phyloP scores from a whole-genome alignment of 2,888 invertebrate genomes.

The Maniola hyperantus region DNA sequence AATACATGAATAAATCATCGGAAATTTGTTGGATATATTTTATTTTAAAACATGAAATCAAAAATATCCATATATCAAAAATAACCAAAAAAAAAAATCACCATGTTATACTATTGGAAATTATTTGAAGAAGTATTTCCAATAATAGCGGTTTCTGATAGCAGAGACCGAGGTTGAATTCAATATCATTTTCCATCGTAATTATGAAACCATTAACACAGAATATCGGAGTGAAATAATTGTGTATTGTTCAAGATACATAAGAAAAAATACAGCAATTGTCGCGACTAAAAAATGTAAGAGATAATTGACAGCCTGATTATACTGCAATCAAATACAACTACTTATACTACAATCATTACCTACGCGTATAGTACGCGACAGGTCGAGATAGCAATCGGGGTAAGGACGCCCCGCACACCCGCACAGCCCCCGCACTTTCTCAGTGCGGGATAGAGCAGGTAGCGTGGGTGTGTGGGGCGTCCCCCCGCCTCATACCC shows the following conservation, averaged over 20 bases:
- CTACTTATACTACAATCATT: slow-evolving; percentile 1
- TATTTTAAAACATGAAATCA: slow-evolving; percentile 39
- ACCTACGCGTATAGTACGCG: too few species aligned
- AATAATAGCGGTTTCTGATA: slow-evolving; percentile 12
- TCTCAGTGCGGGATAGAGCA: too few species aligned
- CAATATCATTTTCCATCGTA: slow-evolving; percentile 8
- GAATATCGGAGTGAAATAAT: slow-evolving; percentile 17
- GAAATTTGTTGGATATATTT: slow-evolving; percentile 46
- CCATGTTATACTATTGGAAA: neutral
- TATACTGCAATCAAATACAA: neutral
- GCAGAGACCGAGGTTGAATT: slow-evolving; percentile 1
- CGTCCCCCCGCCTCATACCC: too few species aligned
- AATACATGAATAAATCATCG: slow-evolving; percentile 58
- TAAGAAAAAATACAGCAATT: slow-evolving; percentile 13
- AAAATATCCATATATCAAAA: neutral
- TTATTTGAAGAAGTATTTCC: slow-evolving; percentile 1
- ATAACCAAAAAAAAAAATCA: neutral
- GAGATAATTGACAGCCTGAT: slow-evolving; percentile 5
- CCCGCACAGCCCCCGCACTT: too few species aligned
- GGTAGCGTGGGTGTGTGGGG: too few species aligned
- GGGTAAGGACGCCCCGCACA: too few species aligned
- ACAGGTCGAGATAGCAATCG: too few species aligned
- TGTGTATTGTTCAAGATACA: slow-evolving; percentile 7
- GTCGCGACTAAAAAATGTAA: slow-evolving; percentile 8
- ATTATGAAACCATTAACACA: slow-evolving; percentile 20